Conservation (phyloP, 2,113 vertebrate genomes). For the Piprites chloris region DNA sequence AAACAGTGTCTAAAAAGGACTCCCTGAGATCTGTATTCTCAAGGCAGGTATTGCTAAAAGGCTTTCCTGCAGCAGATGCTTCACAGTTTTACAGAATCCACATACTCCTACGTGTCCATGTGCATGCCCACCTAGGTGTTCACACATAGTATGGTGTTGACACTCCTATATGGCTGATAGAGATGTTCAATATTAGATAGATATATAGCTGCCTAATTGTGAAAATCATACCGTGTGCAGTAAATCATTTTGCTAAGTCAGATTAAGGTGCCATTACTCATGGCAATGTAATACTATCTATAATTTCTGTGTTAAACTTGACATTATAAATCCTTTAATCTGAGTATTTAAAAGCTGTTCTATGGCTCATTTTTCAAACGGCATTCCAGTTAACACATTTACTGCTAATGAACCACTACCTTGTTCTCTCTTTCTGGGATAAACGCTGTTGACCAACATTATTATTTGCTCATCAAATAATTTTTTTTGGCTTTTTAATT, state of each 20-base stretch:
- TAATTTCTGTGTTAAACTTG: conserved; percentile 92
- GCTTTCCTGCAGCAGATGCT: not conserved
- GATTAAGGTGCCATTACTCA: conserved; percentile 84
- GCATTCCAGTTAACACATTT: conserved; percentile 85
- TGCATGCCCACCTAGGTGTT: not conserved
- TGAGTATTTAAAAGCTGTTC: conserved; percentile 87
- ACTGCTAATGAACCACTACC: conserved; percentile 86
- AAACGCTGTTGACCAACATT: conserved; percentile 98
- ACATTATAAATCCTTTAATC: conserved; percentile 98
- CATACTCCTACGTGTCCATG: not conserved
- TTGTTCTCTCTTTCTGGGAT: conserved; percentile 84
- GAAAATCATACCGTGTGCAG: conserved; percentile 45
- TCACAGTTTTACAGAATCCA: not conserved
- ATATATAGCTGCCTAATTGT: conserved; percentile 49
- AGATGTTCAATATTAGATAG: not conserved
- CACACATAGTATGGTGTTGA: not conserved
- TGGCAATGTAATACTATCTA: conserved; percentile 78
- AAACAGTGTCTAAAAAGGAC: not conserved
- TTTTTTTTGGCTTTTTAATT: conserved; percentile 95
- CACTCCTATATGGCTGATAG: not conserved
- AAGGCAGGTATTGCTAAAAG: not conserved
- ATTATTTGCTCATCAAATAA: conserved; percentile 93
- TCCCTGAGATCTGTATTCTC: not conserved
- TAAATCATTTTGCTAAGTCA: conserved; percentile 80
- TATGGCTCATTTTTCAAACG: conserved; percentile 91